Conservation (phyloP, 2,797 vertebrate species). For the Cephalopachus bancanus region DNA sequence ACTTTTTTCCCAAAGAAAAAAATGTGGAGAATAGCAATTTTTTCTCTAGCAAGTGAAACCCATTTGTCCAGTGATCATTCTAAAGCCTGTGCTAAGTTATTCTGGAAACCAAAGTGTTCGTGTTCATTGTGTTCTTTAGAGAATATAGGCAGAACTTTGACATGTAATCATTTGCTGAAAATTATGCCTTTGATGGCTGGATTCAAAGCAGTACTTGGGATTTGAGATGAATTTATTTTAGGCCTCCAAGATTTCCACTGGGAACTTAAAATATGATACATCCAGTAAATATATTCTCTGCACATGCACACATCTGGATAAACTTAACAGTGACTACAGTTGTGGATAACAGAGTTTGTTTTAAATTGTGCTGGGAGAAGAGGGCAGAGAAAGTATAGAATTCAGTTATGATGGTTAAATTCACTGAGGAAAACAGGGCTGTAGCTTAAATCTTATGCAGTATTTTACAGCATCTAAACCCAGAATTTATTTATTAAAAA, state of each 20-base stretch:
- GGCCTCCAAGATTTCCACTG: constrained; percentile 9
- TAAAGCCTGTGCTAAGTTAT: constrained; percentile 48
- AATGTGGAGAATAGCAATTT: constrained; percentile 54
- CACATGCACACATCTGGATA: not conserved
- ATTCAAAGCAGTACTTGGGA: constrained; percentile 5
- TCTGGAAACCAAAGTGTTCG: constrained; percentile 49
- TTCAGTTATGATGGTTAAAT: not conserved
- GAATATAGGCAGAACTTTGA: not conserved
- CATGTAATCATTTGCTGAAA: constrained; percentile 55
- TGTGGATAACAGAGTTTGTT: not conserved
- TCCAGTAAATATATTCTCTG: constrained; percentile 6
- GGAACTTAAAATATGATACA: constrained; percentile 52
- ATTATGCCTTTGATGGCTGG: constrained; percentile 1
- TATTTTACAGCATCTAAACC: not conserved
- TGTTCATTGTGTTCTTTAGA: constrained; percentile 31
- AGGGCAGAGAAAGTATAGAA: not conserved
- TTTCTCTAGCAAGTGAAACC: constrained; percentile 18
- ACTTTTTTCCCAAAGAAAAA: not conserved
- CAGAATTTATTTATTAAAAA: too few species aligned
- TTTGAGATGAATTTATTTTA: constrained; percentile 46
- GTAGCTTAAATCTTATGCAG: not conserved
- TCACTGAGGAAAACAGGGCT: not conserved
- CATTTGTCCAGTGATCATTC: constrained; percentile 56
- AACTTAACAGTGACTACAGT: constrained; percentile 35
- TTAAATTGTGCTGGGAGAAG: not conserved